Percentiles rank a stretch among this genome's conserved stretches.
Conservation (phyloP, 1,140 invertebrate genomes). For the Mylabris phalerata region DNA sequence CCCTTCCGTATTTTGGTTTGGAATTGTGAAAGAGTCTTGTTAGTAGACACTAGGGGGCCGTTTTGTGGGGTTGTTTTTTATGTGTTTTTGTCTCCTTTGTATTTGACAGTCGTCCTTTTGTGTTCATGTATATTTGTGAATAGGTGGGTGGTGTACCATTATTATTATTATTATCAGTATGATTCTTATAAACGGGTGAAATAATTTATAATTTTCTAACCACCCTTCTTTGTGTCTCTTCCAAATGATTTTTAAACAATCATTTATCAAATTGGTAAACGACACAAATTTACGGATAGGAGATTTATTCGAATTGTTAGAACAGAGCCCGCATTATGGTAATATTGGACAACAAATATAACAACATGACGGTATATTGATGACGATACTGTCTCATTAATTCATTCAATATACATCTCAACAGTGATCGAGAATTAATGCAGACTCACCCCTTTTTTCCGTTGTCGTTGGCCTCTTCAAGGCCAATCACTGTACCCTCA, state of each 20-base stretch:
- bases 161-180: slow-evolving; percentile 16
- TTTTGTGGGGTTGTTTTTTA: neutral
- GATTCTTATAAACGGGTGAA: slow-evolving; percentile 16
- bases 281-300: neutral
- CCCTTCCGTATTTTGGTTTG: too few species aligned
- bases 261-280: slow-evolving; percentile 13
- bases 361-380: too few species aligned
- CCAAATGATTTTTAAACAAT: slow-evolving; percentile 20
- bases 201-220: slow-evolving; percentile 23
- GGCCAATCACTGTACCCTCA: neutral
- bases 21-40: too few species aligned
- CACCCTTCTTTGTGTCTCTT: slow-evolving; percentile 17
- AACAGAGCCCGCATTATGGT: slow-evolving; percentile 5
- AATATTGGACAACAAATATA: neutral
- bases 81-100: neutral
- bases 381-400: too few species aligned
- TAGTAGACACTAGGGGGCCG: too few species aligned
- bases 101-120: slow-evolving; percentile 12
- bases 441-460: neutral
- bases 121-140: slow-evolving; percentile 10
- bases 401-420: too few species aligned
- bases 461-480: slow-evolving; percentile 8
- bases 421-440: neutral
- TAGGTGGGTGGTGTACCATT: slow-evolving; percentile 8
- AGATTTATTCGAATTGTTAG: slow-evolving; percentile 4